These are phyloP conservation scores for Microtus montanus DNA, from an alignment of 2,113 vertebrate genomes.

Conservation along the genomic window DNA sequence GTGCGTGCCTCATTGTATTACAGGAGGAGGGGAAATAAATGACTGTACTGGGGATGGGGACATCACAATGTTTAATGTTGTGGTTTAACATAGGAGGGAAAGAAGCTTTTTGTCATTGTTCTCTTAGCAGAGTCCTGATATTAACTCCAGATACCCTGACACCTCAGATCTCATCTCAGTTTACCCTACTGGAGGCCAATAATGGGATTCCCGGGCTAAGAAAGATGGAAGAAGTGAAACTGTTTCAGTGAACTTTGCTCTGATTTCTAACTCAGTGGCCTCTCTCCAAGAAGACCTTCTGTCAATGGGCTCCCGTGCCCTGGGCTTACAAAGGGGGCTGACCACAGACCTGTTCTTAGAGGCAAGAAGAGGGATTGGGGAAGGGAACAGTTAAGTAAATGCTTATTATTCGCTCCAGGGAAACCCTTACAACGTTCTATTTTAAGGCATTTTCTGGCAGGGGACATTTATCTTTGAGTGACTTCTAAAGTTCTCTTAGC, in stretches of 20 bases:
- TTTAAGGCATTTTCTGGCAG: constrained; percentile 69
- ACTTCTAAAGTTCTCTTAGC: constrained; percentile 69
- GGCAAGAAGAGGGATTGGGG: neutral
- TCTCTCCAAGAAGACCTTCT: neutral
- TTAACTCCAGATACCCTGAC: neutral
- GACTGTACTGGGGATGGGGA: neutral
- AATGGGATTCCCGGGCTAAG: neutral
- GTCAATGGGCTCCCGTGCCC: neutral
- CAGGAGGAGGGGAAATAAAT: neutral
- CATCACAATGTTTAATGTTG: neutral
- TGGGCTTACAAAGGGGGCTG: neutral
- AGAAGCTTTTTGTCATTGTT: neutral
- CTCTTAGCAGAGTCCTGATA: constrained; percentile 5
- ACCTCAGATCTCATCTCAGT: neutral
- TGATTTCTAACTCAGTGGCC: neutral
- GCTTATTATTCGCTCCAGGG: constrained; percentile 52
- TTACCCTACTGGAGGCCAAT: neutral
- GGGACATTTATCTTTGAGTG: constrained; percentile 74
- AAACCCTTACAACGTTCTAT: constrained; percentile 63
- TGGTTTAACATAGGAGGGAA: neutral
- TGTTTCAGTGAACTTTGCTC: neutral
- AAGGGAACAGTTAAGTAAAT: neutral
- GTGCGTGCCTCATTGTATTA: neutral
- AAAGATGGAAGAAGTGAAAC: neutral
- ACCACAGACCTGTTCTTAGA: neutral